Conservation (phyloP, 2,888 invertebrate species). For the Nesidiocoris tenuis region DNA sequence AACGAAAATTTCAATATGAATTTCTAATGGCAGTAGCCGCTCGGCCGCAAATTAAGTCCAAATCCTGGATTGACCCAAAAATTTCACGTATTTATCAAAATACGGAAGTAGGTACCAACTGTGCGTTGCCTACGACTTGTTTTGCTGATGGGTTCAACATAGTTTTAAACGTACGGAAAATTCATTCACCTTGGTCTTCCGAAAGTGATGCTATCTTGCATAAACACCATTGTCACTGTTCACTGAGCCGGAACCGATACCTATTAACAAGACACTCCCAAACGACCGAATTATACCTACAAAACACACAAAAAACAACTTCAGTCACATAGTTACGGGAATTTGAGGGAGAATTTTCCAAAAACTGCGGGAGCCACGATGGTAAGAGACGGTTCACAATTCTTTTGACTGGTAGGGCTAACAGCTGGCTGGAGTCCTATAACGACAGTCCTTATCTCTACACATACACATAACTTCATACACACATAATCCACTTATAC, state of each 20-base stretch:
- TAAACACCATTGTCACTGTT: conserved; percentile 23
- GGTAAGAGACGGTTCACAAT: not conserved
- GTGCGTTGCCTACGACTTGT: no score
- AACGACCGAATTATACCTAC: no score
- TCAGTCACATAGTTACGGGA: not conserved
- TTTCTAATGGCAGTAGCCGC: no score
- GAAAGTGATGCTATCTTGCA: conserved; percentile 13
- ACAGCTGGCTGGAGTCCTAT: not conserved
- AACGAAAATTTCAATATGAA: no score
- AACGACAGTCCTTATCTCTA: not conserved
- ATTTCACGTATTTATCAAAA: no score
- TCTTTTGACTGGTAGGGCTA: not conserved
- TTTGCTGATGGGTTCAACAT: no score
- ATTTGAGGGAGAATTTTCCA: not conserved
- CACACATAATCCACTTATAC: not conserved
- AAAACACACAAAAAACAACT: not conserved
- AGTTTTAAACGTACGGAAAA: no score
- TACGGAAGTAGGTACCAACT: no score
- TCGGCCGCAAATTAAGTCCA: no score
- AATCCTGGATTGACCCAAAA: no score
- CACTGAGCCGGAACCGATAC: not conserved
- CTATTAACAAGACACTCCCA: no score
- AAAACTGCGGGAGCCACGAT: no score
- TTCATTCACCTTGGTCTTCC: conserved; percentile 16
- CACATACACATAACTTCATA: not conserved